A percentile compares a stretch with the other conserved stretches of the same genome.
Conservation (phyloP, 2,888 invertebrate species). For the Troides oblongomaculatus region DNA sequence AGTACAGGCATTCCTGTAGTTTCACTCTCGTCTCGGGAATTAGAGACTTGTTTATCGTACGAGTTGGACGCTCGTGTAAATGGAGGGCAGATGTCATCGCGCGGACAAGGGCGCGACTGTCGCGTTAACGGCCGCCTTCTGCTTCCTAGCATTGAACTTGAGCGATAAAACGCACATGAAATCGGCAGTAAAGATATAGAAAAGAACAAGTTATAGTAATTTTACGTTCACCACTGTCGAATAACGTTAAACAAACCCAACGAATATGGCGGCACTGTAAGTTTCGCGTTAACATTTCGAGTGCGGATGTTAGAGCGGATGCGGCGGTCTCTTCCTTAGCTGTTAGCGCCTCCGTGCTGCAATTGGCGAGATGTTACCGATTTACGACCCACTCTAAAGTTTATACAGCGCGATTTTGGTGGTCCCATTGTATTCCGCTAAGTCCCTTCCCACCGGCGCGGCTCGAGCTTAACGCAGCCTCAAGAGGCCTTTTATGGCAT, state of each 20-base stretch:
- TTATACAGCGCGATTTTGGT: conserved; percentile 73
- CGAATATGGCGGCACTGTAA: conserved; percentile 35
- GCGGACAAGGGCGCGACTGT: conserved; percentile 60
- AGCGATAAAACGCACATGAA: conserved; percentile 70
- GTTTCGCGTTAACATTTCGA: conserved; percentile 51
- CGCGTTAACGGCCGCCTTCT: conserved; percentile 49
- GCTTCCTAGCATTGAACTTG: conserved; percentile 73
- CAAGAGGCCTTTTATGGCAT: conserved; percentile 62
- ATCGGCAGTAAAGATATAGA: conserved; percentile 70
- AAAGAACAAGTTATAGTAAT: conserved; percentile 34
- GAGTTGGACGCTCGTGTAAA: conserved; percentile 49
- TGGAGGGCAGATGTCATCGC: conserved; percentile 57
- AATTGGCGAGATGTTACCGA: conserved; percentile 76
- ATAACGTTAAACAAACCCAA: conserved; percentile 30
- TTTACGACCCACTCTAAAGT: conserved; percentile 74
- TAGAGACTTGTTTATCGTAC: conserved; percentile 60
- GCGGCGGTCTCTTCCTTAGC: conserved; percentile 57
- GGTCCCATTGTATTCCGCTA: conserved; percentile 73
- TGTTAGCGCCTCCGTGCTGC: conserved; percentile 77
- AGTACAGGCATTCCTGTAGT: conserved; percentile 44
- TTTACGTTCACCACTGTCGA: conserved; percentile 35
- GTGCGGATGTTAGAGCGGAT: conserved; percentile 77
- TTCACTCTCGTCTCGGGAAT: conserved; percentile 46
- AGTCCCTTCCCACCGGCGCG: conserved; percentile 52
- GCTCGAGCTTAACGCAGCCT: conserved; percentile 55